Conservation (phyloP, 2,113 vertebrate genomes). For the Tragelaphus buxtoni region DNA sequence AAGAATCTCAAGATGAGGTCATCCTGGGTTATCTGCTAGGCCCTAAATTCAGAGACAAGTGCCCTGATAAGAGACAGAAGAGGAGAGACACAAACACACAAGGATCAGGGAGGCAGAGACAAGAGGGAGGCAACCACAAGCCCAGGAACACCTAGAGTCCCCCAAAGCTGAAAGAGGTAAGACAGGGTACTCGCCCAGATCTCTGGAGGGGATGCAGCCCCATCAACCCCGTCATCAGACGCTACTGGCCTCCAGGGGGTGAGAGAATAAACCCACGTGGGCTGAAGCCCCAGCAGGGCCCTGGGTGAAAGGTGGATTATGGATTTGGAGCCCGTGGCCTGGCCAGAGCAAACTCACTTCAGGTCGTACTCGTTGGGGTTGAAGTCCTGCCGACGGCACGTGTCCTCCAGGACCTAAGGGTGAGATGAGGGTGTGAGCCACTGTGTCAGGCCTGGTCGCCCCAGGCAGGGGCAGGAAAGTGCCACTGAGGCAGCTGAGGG, state of each 20-base stretch:
- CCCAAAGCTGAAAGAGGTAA: not conserved
- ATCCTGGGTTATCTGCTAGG: not conserved
- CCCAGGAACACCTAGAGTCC: not conserved
- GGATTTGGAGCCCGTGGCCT: no score
- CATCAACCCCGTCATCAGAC: no score
- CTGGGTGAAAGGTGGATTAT: not conserved
- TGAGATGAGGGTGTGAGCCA: not conserved
- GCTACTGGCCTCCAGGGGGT: not conserved
- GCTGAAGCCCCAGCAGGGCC: not conserved
- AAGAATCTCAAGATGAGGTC: not conserved
- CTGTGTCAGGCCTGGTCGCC: not conserved
- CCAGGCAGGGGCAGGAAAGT: not conserved
- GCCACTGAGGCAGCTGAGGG: not conserved
- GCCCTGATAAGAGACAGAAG: not conserved
- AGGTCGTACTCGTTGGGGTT: constrained; percentile 89
- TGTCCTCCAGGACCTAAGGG: constrained; percentile 92
- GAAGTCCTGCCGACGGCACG: constrained; percentile 90
- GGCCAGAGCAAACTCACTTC: constrained; percentile 84
- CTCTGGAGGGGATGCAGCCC: not conserved
- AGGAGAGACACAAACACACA: not conserved
- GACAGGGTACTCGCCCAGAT: not conserved
- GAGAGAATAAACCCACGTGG: not conserved
- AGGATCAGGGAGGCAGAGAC: not conserved
- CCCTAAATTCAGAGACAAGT: not conserved
- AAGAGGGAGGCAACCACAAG: not conserved